phyloP scores from a whole-genome alignment of 2,888 invertebrate genomes.

The Dendrolimus houi region DNA sequence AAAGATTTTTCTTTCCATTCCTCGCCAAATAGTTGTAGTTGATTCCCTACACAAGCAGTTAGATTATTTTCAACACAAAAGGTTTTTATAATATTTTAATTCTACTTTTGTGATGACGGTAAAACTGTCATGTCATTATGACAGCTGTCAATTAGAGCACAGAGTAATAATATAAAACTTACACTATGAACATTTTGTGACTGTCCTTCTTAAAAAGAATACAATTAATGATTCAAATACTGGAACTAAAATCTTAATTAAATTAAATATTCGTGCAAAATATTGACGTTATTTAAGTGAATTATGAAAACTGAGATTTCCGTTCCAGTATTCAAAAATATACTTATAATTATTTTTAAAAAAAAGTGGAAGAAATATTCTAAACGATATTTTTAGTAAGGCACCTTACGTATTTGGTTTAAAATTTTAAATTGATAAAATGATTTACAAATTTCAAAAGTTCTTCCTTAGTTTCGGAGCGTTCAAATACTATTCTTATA shows the following conservation, averaged over 20 bases:
- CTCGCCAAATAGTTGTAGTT: no score
- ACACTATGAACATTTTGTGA: conserved; percentile 36
- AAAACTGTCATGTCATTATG: no score
- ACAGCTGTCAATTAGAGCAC: conserved; percentile 3
- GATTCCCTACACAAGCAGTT: no score
- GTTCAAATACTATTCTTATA: no score
- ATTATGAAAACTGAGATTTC: conserved; percentile 9
- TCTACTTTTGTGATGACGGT: no score
- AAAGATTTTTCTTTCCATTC: no score
- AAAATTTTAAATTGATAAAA: background rate
- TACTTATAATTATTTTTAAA: background rate
- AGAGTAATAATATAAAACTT: conserved; percentile 25
- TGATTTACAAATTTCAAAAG: no score
- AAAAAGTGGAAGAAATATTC: conserved; percentile 7
- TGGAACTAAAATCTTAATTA: conserved; percentile 3
- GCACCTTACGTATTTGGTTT: conserved; percentile 65
- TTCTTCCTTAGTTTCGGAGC: no score
- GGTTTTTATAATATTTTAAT: no score
- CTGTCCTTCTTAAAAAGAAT: conserved; percentile 37
- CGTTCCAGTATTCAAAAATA: conserved; percentile 17
- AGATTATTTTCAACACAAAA: no score
- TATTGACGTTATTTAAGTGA: no score
- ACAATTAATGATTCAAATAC: conserved; percentile 6
- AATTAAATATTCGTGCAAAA: no score
- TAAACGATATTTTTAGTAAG: conserved; percentile 42